These are phyloP conservation scores for Machimus atricapillus DNA, from an alignment of 2,888 invertebrate genomes.

Conservation along the genomic window DNA sequence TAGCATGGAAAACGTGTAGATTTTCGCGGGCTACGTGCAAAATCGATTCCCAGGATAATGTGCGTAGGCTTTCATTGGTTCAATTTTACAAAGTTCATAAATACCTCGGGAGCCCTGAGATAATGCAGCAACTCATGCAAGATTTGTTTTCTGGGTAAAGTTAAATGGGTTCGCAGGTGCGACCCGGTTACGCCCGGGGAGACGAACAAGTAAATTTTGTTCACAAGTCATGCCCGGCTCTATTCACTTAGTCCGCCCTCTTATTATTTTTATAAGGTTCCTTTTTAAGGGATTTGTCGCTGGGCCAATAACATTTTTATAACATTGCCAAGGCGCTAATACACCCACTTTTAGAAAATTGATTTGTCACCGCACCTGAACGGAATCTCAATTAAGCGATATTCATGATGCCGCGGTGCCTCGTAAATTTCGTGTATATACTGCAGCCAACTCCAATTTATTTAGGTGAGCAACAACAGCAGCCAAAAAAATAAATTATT, in stretches of 20 bases:
- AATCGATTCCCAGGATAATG: neutral
- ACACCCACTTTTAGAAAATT: neutral
- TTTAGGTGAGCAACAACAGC: neutral
- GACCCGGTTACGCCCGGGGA: neutral
- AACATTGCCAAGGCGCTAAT: neutral
- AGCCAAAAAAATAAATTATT: neutral
- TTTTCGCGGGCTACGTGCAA: neutral
- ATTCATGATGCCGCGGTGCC: neutral
- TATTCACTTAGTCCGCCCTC: neutral
- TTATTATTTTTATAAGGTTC: neutral
- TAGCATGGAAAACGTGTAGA: neutral
- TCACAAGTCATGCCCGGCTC: neutral
- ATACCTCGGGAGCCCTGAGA: neutral
- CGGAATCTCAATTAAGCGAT: constrained; percentile 13
- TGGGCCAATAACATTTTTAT: neutral
- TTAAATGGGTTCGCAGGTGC: constrained; percentile 4
- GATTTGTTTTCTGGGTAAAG: neutral
- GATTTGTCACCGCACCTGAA: constrained; percentile 5
- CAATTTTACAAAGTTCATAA: neutral
- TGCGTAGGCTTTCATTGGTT: neutral
- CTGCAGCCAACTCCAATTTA: neutral
- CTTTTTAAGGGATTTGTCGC: neutral
- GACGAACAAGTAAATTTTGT: neutral
- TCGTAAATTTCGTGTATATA: constrained; percentile 1
- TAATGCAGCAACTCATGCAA: neutral